phyloP scores from a whole-genome alignment of 1,140 invertebrate species.

The Lepeophtheirus salmonis region DNA sequence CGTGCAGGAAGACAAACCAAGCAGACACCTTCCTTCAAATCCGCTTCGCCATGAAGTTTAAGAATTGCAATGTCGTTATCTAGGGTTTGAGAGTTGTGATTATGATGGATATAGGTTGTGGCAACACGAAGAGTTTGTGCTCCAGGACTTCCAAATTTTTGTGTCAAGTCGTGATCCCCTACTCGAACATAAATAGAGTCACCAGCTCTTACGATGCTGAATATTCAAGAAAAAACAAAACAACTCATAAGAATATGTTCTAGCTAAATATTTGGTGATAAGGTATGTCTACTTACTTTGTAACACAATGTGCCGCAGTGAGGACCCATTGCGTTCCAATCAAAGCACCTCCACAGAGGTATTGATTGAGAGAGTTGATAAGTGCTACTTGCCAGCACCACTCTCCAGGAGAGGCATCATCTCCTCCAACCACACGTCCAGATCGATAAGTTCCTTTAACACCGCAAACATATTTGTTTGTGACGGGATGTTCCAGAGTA shows the following conservation, averaged over 20 bases:
- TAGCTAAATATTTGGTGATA: no score
- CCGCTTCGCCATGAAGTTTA: slow-evolving; percentile 71
- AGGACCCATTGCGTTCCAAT: slow-evolving; percentile 86
- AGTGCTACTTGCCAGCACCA: slow-evolving; percentile 91
- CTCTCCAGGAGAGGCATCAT: slow-evolving; percentile 67
- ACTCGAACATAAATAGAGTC: slow-evolving; percentile 77
- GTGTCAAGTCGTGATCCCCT: slow-evolving; percentile 73
- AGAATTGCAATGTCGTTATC: slow-evolving; percentile 88
- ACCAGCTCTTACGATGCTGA: slow-evolving; percentile 66
- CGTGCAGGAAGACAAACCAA: slow-evolving; percentile 68
- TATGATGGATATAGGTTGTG: slow-evolving; percentile 86
- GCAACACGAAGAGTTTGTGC: slow-evolving; percentile 69
- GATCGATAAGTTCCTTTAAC: slow-evolving; percentile 46
- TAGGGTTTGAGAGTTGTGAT: slow-evolving; percentile 84
- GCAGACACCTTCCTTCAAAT: slow-evolving; percentile 58
- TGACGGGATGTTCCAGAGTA: slow-evolving; percentile 38
- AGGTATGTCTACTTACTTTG: slow-evolving; percentile 60
- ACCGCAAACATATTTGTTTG: slow-evolving; percentile 76
- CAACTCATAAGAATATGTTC: no score
- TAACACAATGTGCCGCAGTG: slow-evolving; percentile 85
- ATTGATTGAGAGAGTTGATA: slow-evolving; percentile 78
- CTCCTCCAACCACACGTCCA: slow-evolving; percentile 66
- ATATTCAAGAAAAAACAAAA: slow-evolving; percentile 25
- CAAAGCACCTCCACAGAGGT: slow-evolving; percentile 82
- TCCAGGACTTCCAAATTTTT: slow-evolving; percentile 26